These are phyloP conservation scores for Chelonus insularis DNA, from an alignment of 1,140 invertebrate species.

Conservation along the genomic window DNA sequence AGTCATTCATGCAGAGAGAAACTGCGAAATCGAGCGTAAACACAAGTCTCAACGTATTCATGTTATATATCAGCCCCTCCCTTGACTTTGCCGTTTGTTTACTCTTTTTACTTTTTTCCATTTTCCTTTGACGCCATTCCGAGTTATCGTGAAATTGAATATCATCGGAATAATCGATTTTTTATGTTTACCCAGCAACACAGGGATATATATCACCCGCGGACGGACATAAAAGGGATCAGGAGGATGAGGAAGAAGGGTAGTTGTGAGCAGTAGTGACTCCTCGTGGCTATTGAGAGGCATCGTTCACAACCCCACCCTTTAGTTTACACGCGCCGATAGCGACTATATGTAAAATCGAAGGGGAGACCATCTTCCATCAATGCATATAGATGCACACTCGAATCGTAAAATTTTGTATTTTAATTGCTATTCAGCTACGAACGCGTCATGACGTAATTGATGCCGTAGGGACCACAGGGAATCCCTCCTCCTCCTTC, in stretches of 20 bases:
- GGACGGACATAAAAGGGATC: neutral
- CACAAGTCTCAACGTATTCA: neutral
- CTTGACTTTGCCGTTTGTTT: constrained; percentile 5
- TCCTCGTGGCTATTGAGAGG: constrained; percentile 3
- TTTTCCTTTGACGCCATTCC: constrained; percentile 7
- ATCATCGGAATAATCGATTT: constrained; percentile 18
- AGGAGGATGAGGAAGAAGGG: neutral
- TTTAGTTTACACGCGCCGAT: constrained; percentile 2
- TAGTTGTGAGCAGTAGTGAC: constrained; percentile 1
- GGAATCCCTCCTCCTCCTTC: neutral
- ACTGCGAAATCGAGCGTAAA: constrained; percentile 7
- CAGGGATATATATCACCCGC: constrained; percentile 4
- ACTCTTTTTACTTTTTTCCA: neutral
- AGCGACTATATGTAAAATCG: constrained; percentile 22
- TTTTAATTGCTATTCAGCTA: constrained; percentile 40
- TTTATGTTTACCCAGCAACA: constrained; percentile 12
- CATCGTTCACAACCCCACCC: constrained; percentile 3
- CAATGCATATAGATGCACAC: constrained; percentile 12
- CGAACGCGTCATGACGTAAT: constrained; percentile 33
- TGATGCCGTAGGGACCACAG: constrained; percentile 36
- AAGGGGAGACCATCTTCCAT: constrained; percentile 9
- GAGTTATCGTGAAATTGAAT: constrained; percentile 21
- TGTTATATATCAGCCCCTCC: neutral
- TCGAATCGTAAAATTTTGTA: constrained; percentile 38
- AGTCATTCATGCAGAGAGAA: neutral